These are phyloP conservation scores for Drosophila recens DNA, from an alignment of 2,888 invertebrate genomes.

Conservation along the genomic window DNA sequence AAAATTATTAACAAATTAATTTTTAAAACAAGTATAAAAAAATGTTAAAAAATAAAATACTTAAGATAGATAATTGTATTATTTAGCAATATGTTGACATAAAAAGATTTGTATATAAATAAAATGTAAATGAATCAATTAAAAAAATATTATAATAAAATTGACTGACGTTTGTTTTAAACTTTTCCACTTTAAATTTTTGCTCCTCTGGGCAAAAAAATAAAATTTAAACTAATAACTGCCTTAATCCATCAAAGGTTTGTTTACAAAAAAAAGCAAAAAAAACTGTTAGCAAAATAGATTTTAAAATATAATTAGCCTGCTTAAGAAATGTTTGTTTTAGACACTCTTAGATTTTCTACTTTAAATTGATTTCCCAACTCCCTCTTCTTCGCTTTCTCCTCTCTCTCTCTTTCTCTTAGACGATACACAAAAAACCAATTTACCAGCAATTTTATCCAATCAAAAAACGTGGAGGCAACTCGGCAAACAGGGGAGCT, in stretches of 20 bases:
- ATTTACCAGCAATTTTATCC: conserved; percentile 78
- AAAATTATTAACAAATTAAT: neutral
- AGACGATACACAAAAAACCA: conserved; percentile 69
- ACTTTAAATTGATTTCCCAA: conserved; percentile 34
- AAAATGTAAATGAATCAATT: neutral
- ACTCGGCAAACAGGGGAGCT: conserved; percentile 40
- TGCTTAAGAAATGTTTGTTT: conserved; percentile 1
- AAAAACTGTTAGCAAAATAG: neutral
- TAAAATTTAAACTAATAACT: neutral
- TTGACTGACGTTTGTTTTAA: neutral
- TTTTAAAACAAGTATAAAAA: neutral
- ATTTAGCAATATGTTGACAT: too few relatives aligned
- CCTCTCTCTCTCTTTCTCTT: neutral
- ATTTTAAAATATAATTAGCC: conserved; percentile 4
- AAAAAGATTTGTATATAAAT: too few relatives aligned
- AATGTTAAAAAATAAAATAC: neutral
- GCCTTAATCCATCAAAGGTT: neutral
- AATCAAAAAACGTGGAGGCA: conserved; percentile 67
- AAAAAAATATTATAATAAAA: neutral
- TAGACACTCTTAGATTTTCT: conserved; percentile 31
- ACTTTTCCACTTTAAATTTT: neutral
- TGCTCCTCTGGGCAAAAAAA: neutral
- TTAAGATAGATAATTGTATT: too few relatives aligned
- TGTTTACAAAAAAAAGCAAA: neutral
- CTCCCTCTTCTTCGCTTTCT: neutral